These are phyloP conservation scores for Erithacus rubecula DNA, from an alignment of 2,797 vertebrate species.

Conservation along the genomic window DNA sequence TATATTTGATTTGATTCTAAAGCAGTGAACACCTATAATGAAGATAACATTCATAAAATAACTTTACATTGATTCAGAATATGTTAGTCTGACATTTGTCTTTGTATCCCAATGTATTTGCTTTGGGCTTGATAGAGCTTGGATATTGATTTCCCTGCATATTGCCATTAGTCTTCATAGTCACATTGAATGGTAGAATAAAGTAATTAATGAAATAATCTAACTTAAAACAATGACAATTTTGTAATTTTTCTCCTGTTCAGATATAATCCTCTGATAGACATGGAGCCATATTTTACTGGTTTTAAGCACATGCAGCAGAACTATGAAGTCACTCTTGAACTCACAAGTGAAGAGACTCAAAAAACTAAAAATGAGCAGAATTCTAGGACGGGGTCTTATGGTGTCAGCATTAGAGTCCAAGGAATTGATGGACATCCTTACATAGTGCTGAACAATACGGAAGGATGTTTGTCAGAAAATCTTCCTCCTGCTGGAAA, in stretches of 20 bases:
- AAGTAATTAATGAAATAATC: neutral
- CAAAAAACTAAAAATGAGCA: constrained; percentile 70
- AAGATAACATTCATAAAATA: neutral
- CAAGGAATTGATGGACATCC: constrained; percentile 98
- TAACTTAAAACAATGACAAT: neutral
- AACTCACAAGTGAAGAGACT: constrained; percentile 55
- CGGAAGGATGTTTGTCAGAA: constrained; percentile 77
- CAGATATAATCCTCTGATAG: constrained; percentile 2
- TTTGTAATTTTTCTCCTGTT: neutral
- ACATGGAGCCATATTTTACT: constrained; percentile 89
- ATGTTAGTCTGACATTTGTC: neutral
- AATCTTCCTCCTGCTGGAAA: constrained; percentile 51
- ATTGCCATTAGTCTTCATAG: neutral
- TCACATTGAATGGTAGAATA: neutral
- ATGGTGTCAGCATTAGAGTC: constrained; percentile 95
- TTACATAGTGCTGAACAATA: constrained; percentile 96
- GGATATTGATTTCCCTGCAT: neutral
- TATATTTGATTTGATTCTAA: neutral
- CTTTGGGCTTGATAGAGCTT: neutral
- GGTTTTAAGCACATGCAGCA: constrained; percentile 80
- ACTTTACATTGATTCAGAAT: neutral
- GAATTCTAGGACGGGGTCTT: constrained; percentile 81
- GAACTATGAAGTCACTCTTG: constrained; percentile 74
- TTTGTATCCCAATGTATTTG: neutral
- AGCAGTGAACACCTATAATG: neutral